These are phyloP conservation scores for Euwallacea fornicatus DNA, from an alignment of 1,140 invertebrate genomes.

Conservation along the genomic window DNA sequence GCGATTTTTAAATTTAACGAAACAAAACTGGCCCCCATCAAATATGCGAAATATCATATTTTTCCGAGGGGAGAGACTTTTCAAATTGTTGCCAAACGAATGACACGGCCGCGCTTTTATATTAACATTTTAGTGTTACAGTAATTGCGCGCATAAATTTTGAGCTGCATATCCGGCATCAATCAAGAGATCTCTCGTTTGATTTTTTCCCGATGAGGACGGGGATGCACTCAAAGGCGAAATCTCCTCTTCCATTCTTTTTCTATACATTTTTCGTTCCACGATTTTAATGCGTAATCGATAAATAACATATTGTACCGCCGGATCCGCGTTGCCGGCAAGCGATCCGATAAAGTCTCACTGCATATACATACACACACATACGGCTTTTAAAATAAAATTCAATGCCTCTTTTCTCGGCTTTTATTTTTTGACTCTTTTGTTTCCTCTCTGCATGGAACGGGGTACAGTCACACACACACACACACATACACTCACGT, in stretches of 20 bases:
- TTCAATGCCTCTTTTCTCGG: conserved; percentile 27
- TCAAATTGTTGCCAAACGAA: conserved; percentile 5
- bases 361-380: background rate
- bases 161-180: conserved; percentile 18
- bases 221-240: background rate
- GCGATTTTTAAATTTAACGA: conserved; percentile 55
- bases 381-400: conserved; percentile 27
- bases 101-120: conserved; percentile 28
- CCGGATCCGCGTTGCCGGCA: conserved; percentile 17
- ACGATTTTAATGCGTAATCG: conserved; percentile 47
- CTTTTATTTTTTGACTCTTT: conserved; percentile 34
- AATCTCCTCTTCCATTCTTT: no score
- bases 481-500: background rate
- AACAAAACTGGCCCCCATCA: conserved; percentile 52
- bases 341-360: conserved; percentile 32
- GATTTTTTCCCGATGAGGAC: background rate
- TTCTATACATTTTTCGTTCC: no score
- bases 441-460: conserved; percentile 11
- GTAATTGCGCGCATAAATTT: conserved; percentile 33
- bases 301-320: conserved; percentile 47
- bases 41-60: conserved; percentile 49
- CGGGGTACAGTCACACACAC: conserved; percentile 7
- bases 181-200: conserved; percentile 3
- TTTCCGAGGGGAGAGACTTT: background rate
- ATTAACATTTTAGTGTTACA: conserved; percentile 38